Conservation (phyloP, 1,140 invertebrate genomes). For the Penaeus japonicus region DNA sequence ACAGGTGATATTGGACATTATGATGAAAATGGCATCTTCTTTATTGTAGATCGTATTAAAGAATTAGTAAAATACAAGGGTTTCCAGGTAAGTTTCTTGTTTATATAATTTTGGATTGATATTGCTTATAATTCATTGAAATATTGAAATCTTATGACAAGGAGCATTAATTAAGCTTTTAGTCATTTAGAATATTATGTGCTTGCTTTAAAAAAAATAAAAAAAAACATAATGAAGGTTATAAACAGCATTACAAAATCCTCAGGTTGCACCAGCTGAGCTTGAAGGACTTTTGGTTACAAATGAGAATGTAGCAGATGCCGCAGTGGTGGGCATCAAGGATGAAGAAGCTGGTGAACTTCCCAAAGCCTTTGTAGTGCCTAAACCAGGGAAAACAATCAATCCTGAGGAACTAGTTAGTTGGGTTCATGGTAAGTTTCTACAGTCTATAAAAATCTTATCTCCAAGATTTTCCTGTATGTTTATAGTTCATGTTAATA, state of each 20-base stretch:
- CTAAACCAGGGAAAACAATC: conserved; percentile 29
- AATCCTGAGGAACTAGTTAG: conserved; percentile 58
- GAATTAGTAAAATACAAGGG: conserved; percentile 62
- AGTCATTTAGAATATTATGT: too few relatives aligned
- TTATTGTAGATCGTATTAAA: conserved; percentile 66
- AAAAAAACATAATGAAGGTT: background rate
- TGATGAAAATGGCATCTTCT: conserved; percentile 62
- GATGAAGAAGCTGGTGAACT: conserved; percentile 41
- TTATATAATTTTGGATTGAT: background rate
- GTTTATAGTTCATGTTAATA: background rate
- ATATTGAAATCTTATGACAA: too few relatives aligned
- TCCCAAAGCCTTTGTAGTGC: conserved; percentile 33
- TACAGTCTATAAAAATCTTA: background rate
- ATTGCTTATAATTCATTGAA: background rate
- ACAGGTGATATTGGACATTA: conserved; percentile 63
- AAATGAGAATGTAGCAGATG: conserved; percentile 77
- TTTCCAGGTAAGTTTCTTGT: conserved; percentile 43
- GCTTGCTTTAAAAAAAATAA: too few relatives aligned
- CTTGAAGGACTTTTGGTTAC: conserved; percentile 81
- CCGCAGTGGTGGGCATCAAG: conserved; percentile 81
- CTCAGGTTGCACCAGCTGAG: conserved; percentile 85
- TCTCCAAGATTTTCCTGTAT: too few relatives aligned
- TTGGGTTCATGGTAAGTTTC: conserved; percentile 60
- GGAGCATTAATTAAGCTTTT: too few relatives aligned
- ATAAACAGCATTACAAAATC: background rate